A percentile compares a stretch with the other conserved stretches of the same genome.
Conservation (phyloP, 2,113 vertebrate species). For the Halcyon malimbica region DNA sequence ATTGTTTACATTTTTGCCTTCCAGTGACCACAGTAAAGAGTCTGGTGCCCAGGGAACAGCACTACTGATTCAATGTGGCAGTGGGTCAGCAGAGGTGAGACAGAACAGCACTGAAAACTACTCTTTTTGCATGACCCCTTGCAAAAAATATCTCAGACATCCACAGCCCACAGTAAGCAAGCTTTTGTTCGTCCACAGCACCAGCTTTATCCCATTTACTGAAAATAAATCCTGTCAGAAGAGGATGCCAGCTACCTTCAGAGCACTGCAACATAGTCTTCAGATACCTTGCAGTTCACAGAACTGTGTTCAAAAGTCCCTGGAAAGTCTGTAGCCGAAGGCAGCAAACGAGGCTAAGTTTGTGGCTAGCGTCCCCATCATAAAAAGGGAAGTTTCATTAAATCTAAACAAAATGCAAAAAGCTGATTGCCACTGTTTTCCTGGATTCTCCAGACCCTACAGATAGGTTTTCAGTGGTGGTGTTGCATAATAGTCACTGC, state of each 20-base stretch:
- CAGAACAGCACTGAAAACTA: background rate
- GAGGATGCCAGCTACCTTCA: background rate
- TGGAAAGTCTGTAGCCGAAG: background rate
- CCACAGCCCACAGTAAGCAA: background rate
- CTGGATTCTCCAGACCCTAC: background rate
- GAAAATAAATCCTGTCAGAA: background rate
- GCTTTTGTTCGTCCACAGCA: background rate
- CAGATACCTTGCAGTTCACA: background rate
- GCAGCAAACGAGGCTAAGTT: background rate
- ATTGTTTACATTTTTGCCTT: slow-evolving; percentile 36
- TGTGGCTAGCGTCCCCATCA: background rate
- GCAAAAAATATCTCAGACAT: background rate
- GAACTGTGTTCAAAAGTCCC: background rate
- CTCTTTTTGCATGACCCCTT: background rate
- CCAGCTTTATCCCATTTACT: background rate
- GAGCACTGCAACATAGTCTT: background rate
- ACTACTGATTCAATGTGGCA: slow-evolving; percentile 27
- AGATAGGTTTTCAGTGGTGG: background rate
- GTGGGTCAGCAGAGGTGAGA: slow-evolving; percentile 21
- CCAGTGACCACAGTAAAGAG: background rate
- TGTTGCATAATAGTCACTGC: background rate
- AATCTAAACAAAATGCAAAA: background rate
- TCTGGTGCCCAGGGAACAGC: background rate
- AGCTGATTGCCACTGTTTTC: background rate
- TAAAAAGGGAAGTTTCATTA: background rate